Base-by-base conservation (phyloP, 2,113 vertebrate species). In the Sceloporus undulatus region DNA sequence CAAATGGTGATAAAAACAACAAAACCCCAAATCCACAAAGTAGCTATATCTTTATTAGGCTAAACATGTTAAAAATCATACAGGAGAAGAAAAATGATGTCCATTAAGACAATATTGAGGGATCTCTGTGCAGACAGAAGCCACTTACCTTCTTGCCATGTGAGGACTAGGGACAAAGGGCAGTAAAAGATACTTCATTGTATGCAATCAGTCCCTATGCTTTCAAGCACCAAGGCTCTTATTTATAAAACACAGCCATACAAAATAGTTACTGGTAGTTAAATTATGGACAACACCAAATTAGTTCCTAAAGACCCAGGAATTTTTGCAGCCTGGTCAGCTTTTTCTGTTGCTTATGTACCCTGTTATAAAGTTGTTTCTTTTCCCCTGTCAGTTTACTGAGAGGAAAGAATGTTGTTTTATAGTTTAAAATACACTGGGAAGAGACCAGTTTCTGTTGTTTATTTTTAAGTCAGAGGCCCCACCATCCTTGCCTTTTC, bases 361-460 rank as follows among this genome's bases (percentile, higher is more conserved):
- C 18, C 23, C 8, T 38, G 11, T 40, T 40, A 76, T 71, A 82
- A 56, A 76, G 5, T 54, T 76, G 40, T 38, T 83, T 38, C 42
- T 68, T 11, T 29, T 82, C 21, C 34, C n/a, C 71, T 68, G 40
- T 52, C 70, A 59, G 29, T 82, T 65, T 75, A 25, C 18, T 0
- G 5, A 71, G n/a, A 27, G 74, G 34, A 84, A 84, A 73, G 76
- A 90, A 87, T 82, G 84, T n/a, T 84, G 48, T 16, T 65, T 74
- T 79, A 75, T 87, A 18, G 29, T 48, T 65, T 75, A 66, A 87
- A 77, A 86, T 88, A 83, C 23, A 82, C 79, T 77, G 52, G n/a
- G 42, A 70, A 65, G 8, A 14, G 82, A 42, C 62, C 79, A 0
- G 0, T 19, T 92, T 13, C 38, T 79, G 34, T 80, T 3, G 0